phyloP scores from a whole-genome alignment of 2,888 invertebrate species.

The Xestia xanthographa region DNA sequence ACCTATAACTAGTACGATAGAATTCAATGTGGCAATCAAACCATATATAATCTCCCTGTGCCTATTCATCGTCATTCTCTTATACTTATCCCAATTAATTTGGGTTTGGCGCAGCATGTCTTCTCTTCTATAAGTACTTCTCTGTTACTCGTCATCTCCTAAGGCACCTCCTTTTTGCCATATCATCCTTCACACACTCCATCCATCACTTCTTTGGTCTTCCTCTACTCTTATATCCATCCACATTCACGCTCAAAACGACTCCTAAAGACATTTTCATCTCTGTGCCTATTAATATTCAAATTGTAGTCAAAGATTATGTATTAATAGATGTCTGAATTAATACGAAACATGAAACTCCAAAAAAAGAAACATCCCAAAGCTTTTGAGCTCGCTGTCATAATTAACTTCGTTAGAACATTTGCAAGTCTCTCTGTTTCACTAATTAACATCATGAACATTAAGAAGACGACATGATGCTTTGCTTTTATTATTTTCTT shows the following conservation, averaged over 20 bases:
- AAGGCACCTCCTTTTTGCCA: too few relatives aligned
- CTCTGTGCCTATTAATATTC: neutral
- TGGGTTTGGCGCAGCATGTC: too few relatives aligned
- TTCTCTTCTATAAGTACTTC: too few relatives aligned
- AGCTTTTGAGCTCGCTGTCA: constrained; percentile 12
- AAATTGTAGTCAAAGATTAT: neutral
- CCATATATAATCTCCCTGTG: neutral
- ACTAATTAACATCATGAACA: constrained; percentile 36
- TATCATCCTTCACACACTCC: too few relatives aligned
- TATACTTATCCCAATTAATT: too few relatives aligned
- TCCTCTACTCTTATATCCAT: too few relatives aligned
- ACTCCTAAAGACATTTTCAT: too few relatives aligned
- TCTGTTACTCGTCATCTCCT: too few relatives aligned
- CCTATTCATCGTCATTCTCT: too few relatives aligned
- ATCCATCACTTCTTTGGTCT: too few relatives aligned
- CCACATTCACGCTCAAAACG: too few relatives aligned
- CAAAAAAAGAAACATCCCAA: neutral
- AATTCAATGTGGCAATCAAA: neutral
- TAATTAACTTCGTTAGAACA: constrained; percentile 40
- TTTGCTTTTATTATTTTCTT: neutral
- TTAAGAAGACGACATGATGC: constrained; percentile 25
- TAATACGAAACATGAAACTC: constrained; percentile 2
- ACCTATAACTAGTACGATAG: neutral
- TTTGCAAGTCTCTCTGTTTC: constrained; percentile 39
- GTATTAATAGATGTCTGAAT: constrained; percentile 17